Base-by-base conservation (phyloP, 2,888 invertebrate species). In the Cheilosia scutellata region DNA sequence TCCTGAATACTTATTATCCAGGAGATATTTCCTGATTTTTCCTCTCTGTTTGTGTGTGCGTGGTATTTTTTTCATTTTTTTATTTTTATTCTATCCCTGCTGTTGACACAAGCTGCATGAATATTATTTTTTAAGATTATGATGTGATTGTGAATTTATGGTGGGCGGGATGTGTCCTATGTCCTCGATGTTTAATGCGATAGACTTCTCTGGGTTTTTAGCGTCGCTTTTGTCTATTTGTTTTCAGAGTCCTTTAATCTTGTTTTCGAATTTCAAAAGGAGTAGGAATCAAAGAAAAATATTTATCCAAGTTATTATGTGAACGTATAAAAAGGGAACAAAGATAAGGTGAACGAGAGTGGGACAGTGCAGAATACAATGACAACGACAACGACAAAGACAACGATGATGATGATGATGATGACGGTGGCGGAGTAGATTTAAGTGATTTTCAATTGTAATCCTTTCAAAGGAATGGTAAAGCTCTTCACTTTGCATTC, bases 391-490 rank as follows among this genome's bases (percentile, higher is more conserved):
- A 47, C 25, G 13, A 20, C 16, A 40, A 20, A 2, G 4, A 29
- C 29, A 5, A 5, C 29, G 4, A 42, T 4, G n/a, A 13, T 20
- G 60, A 16, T 4, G 20, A 27, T 9, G 63, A 37, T 16, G 49
- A 53, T 20, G 11, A 16, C 13, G 33, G 11, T 20, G 49, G 51
- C 49, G 65, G 57, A 65, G 44, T 75, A 25, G 37, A 75, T 42
- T 80, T 80, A 80, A 84, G 84, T 84, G 84, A 71, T 84, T 80
- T 84, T 80, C 75, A 65, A 84, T 80, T 84, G 80, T 84, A 71
- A 80, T 79, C 71, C 66, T 62, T 70, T n/a, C 44, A 58, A 75
- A 25, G 29, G 20, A 6, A 72, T 62, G 6, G 20, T 31, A 29
- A 37, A 65, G 58, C 47, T 60, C 44, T 68, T 9, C 16, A 37